Evolutionary conservation across 2,888 invertebrate genomes (phyloP), one percentile per base, ranked within the genome.

Genomic region (Epinotia bilunana): DNA sequence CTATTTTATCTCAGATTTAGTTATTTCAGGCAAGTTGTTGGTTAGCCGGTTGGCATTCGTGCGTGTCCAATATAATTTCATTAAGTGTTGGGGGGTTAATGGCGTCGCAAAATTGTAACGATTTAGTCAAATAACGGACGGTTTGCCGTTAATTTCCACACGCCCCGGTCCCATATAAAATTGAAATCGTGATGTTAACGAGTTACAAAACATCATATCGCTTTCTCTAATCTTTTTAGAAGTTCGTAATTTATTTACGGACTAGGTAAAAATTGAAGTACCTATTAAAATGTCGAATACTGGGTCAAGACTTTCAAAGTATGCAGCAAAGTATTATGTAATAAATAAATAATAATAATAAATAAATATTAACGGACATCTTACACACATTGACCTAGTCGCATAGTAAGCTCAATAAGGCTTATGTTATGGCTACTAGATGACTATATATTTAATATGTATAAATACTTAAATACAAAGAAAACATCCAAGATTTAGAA

Each of bases 151-250:
- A 86, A 86, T 88, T 86, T 86, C 84, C 85, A 86, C 85, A 86
- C 85, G 84, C 84, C 83, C 83, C 81, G 84, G 80, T 80, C 79
- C 81, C 76, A 80, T 82, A 84, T 86, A 82, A 88, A 90, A 90
- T 90, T 90, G 89, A 91, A 90, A 89, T 90, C 89, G 90, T 90
- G 90, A 84, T 83, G 87, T 86, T 90, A 90, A 90, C 88, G 86
- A 88, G 87, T 85, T 80, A 84, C 81, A 81, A 85, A 87, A 87
- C 85, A 74, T 76, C 64, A 61, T 76, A 73, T 77, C 76, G 76
- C 72, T 12, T 58, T 73, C 67, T 39, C n/a, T 69, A 65, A 77
- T 76, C 76, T 76, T 63, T 68, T 63, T 67, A 55, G 60, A 23
- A 20, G 53, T 18, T 53, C 28, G 53, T 12, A 28, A 43, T 65